Percentiles rank a stretch among this genome's conserved stretches.
These are phyloP conservation scores for Eleutherodactylus coqui DNA, from an alignment of 2,797 vertebrate species.

Conservation along the genomic window DNA sequence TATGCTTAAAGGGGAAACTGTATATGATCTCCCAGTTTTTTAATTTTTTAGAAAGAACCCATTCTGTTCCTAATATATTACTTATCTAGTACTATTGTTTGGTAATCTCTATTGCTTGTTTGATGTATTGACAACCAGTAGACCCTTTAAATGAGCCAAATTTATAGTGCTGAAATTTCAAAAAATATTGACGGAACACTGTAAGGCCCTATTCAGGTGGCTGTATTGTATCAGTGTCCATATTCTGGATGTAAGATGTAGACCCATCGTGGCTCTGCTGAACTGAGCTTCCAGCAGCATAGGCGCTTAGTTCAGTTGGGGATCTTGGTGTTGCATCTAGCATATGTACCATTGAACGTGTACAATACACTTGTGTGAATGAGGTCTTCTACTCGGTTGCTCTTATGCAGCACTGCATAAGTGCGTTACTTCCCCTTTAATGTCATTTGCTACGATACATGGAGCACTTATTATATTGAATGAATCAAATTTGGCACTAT, in stretches of 20 bases:
- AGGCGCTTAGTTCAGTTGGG: background rate
- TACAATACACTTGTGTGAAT: background rate
- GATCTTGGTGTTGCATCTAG: background rate
- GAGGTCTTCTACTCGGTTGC: background rate
- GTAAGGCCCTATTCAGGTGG: background rate
- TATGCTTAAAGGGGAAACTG: slow-evolving; percentile 45
- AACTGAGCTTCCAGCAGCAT: slow-evolving; percentile 20
- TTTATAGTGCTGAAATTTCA: background rate
- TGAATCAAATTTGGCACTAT: slow-evolving; percentile 45
- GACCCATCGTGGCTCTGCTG: background rate
- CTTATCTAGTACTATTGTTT: background rate
- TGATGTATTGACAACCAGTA: background rate
- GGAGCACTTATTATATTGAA: slow-evolving; percentile 51
- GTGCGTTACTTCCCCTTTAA: slow-evolving; percentile 9
- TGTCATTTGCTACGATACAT: background rate
- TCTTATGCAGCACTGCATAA: background rate
- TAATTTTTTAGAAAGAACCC: background rate
- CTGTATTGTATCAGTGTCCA: background rate
- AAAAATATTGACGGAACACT: background rate
- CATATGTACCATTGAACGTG: background rate
- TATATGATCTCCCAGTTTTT: slow-evolving; percentile 33
- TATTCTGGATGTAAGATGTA: background rate
- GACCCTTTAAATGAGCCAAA: background rate
- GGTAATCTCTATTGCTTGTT: background rate
- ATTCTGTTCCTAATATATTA: background rate